These are phyloP conservation scores for Tribolium castaneum DNA, from an alignment of 1,140 invertebrate species.

Conservation along the genomic window DNA sequence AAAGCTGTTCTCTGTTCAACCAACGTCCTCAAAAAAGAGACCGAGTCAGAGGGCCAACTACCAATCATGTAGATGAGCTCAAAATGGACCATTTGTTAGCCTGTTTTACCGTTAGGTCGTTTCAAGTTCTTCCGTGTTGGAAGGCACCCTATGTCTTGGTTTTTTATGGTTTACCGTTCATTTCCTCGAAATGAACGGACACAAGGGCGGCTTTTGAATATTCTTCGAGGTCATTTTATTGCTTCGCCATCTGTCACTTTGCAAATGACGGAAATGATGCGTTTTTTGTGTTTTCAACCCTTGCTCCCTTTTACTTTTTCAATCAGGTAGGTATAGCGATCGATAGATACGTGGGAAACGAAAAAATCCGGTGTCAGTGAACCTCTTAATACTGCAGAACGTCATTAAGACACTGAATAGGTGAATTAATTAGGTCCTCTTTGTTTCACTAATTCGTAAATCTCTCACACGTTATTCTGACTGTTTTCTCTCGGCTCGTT, in stretches of 20 bases:
- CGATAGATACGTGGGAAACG: conserved; percentile 25
- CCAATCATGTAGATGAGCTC: conserved; percentile 38
- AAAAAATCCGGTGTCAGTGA: conserved; percentile 32
- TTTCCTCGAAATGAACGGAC: conserved; percentile 50
- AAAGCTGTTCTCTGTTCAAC: neutral
- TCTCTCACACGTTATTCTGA: neutral
- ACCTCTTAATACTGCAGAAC: conserved; percentile 26
- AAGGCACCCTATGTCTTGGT: conserved; percentile 49
- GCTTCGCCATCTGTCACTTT: neutral
- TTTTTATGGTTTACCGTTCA: conserved; percentile 48
- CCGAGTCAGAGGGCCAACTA: conserved; percentile 4
- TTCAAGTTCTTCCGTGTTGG: conserved; percentile 47
- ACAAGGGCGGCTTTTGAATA: conserved; percentile 42
- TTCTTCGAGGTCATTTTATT: neutral
- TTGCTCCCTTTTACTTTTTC: conserved; percentile 18
- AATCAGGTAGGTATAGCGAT: neutral
- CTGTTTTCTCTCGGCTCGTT: neutral
- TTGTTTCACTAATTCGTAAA: conserved; percentile 8
- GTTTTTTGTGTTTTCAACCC: conserved; percentile 19
- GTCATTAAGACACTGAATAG: conserved; percentile 17
- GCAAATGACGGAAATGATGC: conserved; percentile 6
- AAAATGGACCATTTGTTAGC: conserved; percentile 48
- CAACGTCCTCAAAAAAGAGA: neutral
- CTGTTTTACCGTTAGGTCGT: conserved; percentile 48
- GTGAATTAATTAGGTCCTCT: conserved; percentile 30